Conservation (phyloP, 1,140 invertebrate species). For the Hirudo medicinalis region DNA sequence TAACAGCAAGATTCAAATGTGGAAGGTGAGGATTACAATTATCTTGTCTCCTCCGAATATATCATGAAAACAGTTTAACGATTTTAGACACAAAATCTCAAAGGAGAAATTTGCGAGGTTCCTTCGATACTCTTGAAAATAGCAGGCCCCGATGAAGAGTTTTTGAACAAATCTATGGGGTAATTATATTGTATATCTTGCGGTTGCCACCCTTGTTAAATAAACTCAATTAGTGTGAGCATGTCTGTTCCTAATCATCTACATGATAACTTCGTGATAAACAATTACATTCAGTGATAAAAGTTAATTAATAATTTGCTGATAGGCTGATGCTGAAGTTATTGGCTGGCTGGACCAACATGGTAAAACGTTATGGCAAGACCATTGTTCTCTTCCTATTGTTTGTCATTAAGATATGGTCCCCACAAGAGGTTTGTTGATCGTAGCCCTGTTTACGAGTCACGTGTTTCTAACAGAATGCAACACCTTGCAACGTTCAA, state of each 20-base stretch:
- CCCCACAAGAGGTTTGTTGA: constrained; percentile 12
- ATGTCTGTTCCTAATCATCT: no score
- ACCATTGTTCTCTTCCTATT: constrained; percentile 20
- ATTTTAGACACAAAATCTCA: constrained; percentile 17
- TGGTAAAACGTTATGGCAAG: constrained; percentile 20
- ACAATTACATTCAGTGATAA: background rate
- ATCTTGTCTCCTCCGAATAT: background rate
- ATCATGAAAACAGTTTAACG: background rate
- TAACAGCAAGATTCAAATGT: constrained; percentile 18
- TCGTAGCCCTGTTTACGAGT: no score
- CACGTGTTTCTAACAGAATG: no score
- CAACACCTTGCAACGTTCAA: no score
- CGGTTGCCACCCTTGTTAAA: no score
- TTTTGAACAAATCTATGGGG: no score
- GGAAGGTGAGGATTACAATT: constrained; percentile 13
- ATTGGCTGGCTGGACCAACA: constrained; percentile 18
- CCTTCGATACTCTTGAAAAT: constrained; percentile 20
- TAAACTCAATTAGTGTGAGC: no score
- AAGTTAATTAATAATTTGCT: background rate
- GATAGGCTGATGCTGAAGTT: constrained; percentile 20
- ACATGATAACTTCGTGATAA: background rate
- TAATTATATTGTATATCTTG: no score
- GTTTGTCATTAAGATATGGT: constrained; percentile 19
- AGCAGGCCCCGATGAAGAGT: constrained; percentile 16
- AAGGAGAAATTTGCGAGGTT: background rate